These are phyloP conservation scores for Lithophane socia DNA, from an alignment of 2,888 invertebrate species.

Conservation along the genomic window DNA sequence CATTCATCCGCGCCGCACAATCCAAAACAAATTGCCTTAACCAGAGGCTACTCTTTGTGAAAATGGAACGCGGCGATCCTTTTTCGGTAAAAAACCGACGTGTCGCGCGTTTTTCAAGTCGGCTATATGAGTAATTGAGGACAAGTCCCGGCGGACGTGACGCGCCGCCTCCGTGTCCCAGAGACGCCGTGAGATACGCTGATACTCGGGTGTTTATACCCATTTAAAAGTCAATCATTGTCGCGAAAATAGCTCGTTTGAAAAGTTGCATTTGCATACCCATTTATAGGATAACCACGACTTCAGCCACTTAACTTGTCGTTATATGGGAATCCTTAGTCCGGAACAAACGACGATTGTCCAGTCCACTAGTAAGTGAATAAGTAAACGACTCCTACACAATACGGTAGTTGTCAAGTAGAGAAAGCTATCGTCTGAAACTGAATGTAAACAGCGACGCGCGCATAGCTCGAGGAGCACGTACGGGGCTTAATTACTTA, in stretches of 20 bases:
- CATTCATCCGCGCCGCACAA: constrained; percentile 83
- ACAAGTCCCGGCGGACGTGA: constrained; percentile 69
- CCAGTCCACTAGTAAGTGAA: constrained; percentile 65
- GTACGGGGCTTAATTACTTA: constrained; percentile 64
- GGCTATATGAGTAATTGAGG: constrained; percentile 79
- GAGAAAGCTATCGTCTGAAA: constrained; percentile 63
- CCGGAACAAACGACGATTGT: constrained; percentile 73
- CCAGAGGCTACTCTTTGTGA: constrained; percentile 76
- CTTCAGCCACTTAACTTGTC: constrained; percentile 81
- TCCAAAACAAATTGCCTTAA: constrained; percentile 85
- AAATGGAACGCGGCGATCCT: constrained; percentile 75
- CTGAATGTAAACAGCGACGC: constrained; percentile 49
- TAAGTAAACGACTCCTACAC: constrained; percentile 62
- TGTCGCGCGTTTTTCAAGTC: constrained; percentile 73
- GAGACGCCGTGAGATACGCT: constrained; percentile 70
- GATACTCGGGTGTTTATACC: constrained; percentile 76
- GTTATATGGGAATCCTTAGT: constrained; percentile 75
- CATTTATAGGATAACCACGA: constrained; percentile 79
- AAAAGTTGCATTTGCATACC: constrained; percentile 80
- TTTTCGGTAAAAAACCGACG: constrained; percentile 76
- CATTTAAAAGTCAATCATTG: constrained; percentile 88
- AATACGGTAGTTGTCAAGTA: constrained; percentile 65
- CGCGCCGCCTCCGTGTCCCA: constrained; percentile 59
- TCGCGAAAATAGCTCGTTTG: constrained; percentile 78
- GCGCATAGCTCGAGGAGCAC: constrained; percentile 31